Base-by-base conservation (phyloP, 1,140 invertebrate genomes). In the Leptoteleia sp. region DNA sequence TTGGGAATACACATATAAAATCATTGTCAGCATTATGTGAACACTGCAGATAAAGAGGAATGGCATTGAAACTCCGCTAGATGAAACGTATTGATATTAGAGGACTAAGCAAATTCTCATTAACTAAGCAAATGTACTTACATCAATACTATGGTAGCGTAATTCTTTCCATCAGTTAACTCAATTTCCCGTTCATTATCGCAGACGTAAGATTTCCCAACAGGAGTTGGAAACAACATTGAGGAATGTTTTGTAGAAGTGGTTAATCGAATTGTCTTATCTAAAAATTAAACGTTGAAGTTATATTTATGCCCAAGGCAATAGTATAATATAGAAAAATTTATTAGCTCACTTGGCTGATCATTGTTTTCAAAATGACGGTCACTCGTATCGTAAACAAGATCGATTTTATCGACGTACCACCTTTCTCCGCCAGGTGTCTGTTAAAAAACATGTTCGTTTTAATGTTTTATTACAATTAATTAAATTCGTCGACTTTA, bases 401-500 rank as follows among this genome's bases (percentile, higher is more conserved):
- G 85, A 81, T 93, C 92, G 33, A 96, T 91, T 75, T 92, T 92
- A 57, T 93, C 93, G 3, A 95, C 92, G 81, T 96, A 96, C 95
- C 95, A 96, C 72, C 94, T 91, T 84, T 96, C 95, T 4, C 95
- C 94, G 8, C 95, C 95, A 9, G 94, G 94, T 31, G 93, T 94
- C 93, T 72, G 37, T 7, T 11, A 50, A 19, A 52, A 52, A 64
- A n/a, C 37, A 50, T 62, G n/a, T n/a, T n/a, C n/a, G n/a, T 59
- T 45, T 57, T 15, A 22, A 40, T 43, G 3, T 33, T 12, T 45
- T 29, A 8, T 4, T 7, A 1, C 8, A 6, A 6, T 7, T 29
- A 1, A 7, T 29, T 29, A 50, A 42, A 25, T n/a, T n/a, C n/a
- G n/a, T n/a, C n/a, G n/a, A n/a, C 4, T 15, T 17, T 38, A 35